These are phyloP conservation scores for Caenorhabditis angaria DNA, from an alignment of 2,888 invertebrate genomes.

Conservation along the genomic window DNA sequence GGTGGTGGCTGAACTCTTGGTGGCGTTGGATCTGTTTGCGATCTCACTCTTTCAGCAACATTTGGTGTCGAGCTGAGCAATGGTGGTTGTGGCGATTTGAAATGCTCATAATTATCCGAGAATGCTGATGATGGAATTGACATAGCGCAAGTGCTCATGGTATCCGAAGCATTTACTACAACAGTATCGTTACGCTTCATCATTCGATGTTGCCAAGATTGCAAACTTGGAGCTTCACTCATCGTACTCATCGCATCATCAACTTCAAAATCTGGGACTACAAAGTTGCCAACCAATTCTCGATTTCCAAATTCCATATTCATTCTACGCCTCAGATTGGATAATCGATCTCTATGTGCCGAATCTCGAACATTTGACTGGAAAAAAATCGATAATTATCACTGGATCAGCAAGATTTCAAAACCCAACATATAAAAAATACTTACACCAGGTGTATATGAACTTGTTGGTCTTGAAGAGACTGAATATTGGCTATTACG, in stretches of 20 bases:
- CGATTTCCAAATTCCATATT: slow-evolving; percentile 56
- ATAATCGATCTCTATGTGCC: slow-evolving; percentile 49
- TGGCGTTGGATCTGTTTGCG: slow-evolving; percentile 10
- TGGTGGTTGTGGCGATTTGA: slow-evolving; percentile 12
- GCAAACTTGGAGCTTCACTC: slow-evolving; percentile 50
- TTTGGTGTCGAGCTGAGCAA: neutral
- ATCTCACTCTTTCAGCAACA: slow-evolving; percentile 6
- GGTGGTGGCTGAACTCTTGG: slow-evolving; percentile 25
- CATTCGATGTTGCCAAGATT: slow-evolving; percentile 51
- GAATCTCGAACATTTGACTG: slow-evolving; percentile 17
- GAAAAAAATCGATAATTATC: neutral
- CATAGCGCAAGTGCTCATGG: slow-evolving; percentile 42
- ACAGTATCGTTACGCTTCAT: slow-evolving; percentile 37
- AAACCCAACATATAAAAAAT: slow-evolving; percentile 1
- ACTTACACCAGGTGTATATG: slow-evolving; percentile 3
- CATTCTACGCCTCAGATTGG: slow-evolving; percentile 47
- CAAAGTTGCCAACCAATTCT: slow-evolving; percentile 11
- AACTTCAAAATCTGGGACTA: slow-evolving; percentile 17
- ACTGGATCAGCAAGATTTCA: slow-evolving; percentile 11
- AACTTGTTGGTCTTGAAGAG: slow-evolving; percentile 6
- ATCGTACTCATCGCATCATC: slow-evolving; percentile 48
- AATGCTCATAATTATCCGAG: slow-evolving; percentile 7
- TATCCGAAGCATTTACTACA: slow-evolving; percentile 44
- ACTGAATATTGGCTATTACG: neutral
- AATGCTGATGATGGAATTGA: slow-evolving; percentile 14